Percentiles rank a stretch among this genome's conserved stretches.
phyloP scores from a whole-genome alignment of 2,888 invertebrate species.

The Eristalis arbustorum region DNA sequence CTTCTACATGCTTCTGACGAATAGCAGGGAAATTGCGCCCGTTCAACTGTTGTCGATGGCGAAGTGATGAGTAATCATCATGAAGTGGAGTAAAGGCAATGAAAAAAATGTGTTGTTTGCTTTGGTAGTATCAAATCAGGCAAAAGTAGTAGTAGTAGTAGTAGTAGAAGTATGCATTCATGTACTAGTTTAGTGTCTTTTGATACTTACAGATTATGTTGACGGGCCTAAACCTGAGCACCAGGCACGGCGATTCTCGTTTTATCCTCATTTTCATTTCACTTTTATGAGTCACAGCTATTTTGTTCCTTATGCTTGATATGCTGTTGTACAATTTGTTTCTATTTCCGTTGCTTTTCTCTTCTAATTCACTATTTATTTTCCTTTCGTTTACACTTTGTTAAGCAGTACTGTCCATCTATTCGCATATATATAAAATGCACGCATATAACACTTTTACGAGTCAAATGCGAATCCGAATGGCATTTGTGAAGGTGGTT shows the following conservation, averaged over 20 bases:
- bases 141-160: slow-evolving; percentile 21
- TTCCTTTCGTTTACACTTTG: slow-evolving; percentile 28
- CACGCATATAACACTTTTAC: slow-evolving; percentile 45
- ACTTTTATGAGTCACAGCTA: slow-evolving; percentile 80
- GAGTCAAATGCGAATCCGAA: slow-evolving; percentile 39
- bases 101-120: slow-evolving; percentile 68
- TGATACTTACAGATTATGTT: slow-evolving; percentile 76
- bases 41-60: slow-evolving; percentile 65
- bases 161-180: neutral
- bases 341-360: slow-evolving; percentile 6
- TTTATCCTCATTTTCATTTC: slow-evolving; percentile 84
- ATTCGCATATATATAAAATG: slow-evolving; percentile 10
- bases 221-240: slow-evolving; percentile 83
- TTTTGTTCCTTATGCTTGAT: slow-evolving; percentile 56
- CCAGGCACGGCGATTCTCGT: slow-evolving; percentile 84
- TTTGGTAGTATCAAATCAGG: slow-evolving; percentile 43
- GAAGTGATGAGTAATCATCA: slow-evolving; percentile 69
- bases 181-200: slow-evolving; percentile 23
- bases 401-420: slow-evolving; percentile 52
- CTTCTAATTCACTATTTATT: neutral
- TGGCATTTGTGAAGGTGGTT: slow-evolving; percentile 63
- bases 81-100: slow-evolving; percentile 57
- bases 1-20: slow-evolving; percentile 44
- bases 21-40: slow-evolving; percentile 67
- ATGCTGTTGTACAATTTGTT: slow-evolving; percentile 33